phyloP scores from a whole-genome alignment of 1,140 invertebrate genomes.

The Drosophila melanogaster region DNA sequence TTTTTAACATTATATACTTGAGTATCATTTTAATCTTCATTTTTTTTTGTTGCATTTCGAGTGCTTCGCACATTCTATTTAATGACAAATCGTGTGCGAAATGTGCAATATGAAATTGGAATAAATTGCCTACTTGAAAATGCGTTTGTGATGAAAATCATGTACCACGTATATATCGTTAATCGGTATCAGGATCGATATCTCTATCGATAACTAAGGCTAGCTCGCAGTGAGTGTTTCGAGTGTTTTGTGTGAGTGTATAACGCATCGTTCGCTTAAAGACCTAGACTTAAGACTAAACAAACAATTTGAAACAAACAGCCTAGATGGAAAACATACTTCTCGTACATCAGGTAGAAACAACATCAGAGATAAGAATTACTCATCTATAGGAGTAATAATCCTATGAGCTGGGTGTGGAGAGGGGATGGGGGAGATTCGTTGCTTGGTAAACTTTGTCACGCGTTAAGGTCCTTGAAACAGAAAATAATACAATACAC shows the following conservation, averaged over 20 bases:
- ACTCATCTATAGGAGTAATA: constrained; percentile 56
- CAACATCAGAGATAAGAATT: constrained; percentile 73
- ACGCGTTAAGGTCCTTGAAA: constrained; percentile 65
- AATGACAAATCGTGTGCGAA: constrained; percentile 26
- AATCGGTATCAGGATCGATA: constrained; percentile 38
- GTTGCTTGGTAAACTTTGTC: constrained; percentile 73
- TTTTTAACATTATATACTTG: constrained; percentile 57
- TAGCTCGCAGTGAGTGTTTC: constrained; percentile 48
- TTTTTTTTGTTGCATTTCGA: constrained; percentile 25
- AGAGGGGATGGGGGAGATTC: neutral
- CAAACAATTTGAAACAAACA: constrained; percentile 82
- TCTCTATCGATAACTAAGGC: constrained; percentile 51
- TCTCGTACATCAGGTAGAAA: constrained; percentile 51
- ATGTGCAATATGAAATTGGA: constrained; percentile 48
- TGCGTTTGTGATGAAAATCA: constrained; percentile 52
- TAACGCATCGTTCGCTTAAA: constrained; percentile 75
- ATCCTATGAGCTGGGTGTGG: constrained; percentile 8
- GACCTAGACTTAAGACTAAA: constrained; percentile 74
- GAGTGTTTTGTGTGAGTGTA: constrained; percentile 48
- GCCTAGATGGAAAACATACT: constrained; percentile 60
- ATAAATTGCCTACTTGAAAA: constrained; percentile 59
- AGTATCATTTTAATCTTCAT: constrained; percentile 61
- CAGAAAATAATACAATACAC: constrained; percentile 56
- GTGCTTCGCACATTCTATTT: constrained; percentile 19
- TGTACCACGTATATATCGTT: constrained; percentile 38